Evolutionary conservation across 2,113 vertebrate species (phyloP), one percentile per base, ranked within the genome.

Genomic region (Ochotona princeps): DNA sequence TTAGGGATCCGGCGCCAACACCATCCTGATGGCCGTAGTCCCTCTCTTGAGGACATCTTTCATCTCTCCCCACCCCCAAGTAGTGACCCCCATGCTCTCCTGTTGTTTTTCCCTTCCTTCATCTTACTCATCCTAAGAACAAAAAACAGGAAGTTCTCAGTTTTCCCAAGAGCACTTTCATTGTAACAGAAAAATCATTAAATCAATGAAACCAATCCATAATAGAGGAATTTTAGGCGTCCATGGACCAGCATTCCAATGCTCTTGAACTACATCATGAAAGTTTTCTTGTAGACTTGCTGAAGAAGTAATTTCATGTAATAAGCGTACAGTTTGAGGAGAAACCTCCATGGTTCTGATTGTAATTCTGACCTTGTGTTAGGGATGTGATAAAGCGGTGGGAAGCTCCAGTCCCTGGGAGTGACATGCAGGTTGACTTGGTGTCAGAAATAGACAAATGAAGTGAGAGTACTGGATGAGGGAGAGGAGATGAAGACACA

Each of bases 141-240:
- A 66, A 65, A 83, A 54, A 57, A 4, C 1, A 74, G 12, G 74
- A 89, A 69, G 47, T 65, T 26, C 49, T 89, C 32, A 30, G 12
- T 89, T 32, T 25, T 44, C 11, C 14, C 63, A 69, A 63, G 13
- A 21, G 4, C 7, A 32, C 88, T 82, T 96, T 67, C 15, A 47
- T 73, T 81, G 84, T 73, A 70, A 87, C 51, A 84, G 44, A 65
- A 73, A 67, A 35, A 69, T 61, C 44, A 0, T 5, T 51, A 49
- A 21, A 23, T n/a, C 83, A 79, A 83, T 89, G 21, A 79, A 89
- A 93, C 54, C 18, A 75, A 47, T 80, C 28, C 61, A n/a, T 72
- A 54, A 70, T 66, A 61, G 30, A 28, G 23, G 30, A 66, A 63
- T 49, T 86, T 73, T 63, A 86, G 69, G 51, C 26, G 63, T 49